These are phyloP conservation scores for Candoia aspera DNA, from an alignment of 2,113 vertebrate genomes.

Conservation along the genomic window DNA sequence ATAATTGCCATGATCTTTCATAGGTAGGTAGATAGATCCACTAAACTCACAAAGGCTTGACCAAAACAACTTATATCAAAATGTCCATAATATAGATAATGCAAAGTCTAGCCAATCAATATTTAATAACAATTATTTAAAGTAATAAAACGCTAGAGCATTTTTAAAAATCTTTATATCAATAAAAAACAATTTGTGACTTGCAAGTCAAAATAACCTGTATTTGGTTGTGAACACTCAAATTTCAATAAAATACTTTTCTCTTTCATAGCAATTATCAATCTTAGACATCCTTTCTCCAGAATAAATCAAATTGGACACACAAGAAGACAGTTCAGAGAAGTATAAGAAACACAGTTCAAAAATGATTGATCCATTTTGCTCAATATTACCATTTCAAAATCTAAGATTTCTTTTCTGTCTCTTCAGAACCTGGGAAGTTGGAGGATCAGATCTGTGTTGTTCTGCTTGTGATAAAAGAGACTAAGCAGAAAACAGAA, in stretches of 20 bases:
- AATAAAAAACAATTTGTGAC: neutral
- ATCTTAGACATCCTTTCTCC: neutral
- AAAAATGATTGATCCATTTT: neutral
- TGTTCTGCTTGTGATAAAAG: neutral
- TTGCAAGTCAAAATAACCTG: neutral
- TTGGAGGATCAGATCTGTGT: neutral
- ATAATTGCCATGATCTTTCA: neutral
- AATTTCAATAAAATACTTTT: neutral
- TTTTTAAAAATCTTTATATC: neutral
- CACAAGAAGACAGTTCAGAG: too few species aligned
- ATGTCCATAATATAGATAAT: neutral
- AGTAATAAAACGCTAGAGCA: too few species aligned
- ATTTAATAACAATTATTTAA: neutral
- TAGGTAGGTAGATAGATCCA: neutral
- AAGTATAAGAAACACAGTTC: neutral
- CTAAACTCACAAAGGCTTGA: neutral
- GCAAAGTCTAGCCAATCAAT: neutral
- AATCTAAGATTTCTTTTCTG: neutral
- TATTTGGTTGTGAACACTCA: neutral
- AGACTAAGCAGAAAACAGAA: neutral
- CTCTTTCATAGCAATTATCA: neutral
- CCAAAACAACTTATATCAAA: neutral
- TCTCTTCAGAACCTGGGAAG: neutral
- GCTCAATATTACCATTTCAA: neutral
- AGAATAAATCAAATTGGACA: too few species aligned